Evolutionary conservation across 1,140 invertebrate species (phyloP).

Genomic region (Halyomorpha halys): DNA sequence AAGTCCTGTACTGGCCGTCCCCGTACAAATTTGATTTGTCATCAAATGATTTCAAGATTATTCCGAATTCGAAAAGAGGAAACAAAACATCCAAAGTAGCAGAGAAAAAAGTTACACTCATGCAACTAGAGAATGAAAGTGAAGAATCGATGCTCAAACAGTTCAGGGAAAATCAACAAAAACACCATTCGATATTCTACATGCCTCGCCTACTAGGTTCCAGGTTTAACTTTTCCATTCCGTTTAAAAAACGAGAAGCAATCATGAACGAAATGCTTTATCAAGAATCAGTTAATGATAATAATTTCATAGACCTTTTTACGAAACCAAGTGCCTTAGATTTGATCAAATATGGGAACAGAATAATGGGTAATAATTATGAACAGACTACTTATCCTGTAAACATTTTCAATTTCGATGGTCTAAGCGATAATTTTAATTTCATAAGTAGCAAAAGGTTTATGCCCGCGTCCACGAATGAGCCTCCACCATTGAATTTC

Average conservation of each 20-base stretch:
- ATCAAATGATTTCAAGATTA: background rate
- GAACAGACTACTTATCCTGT: background rate
- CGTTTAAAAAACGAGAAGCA: background rate
- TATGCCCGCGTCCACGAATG: background rate
- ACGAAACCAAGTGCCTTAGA: background rate
- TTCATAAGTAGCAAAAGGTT: background rate
- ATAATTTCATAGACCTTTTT: background rate
- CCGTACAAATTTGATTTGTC: background rate
- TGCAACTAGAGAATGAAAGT: conserved; percentile 16
- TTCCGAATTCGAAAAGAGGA: background rate
- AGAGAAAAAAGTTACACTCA: conserved; percentile 14
- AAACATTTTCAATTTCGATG: background rate
- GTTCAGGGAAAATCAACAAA: conserved; percentile 9
- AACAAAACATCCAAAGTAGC: background rate
- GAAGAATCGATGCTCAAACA: conserved; percentile 12
- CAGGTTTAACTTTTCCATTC: conserved; percentile 4
- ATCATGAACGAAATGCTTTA: background rate
- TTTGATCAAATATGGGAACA: background rate
- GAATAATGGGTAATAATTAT: background rate
- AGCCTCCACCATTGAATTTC: background rate
- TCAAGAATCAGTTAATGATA: background rate
- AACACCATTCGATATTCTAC: background rate
- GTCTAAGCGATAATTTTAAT: background rate
- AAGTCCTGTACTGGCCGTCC: background rate
- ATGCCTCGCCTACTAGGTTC: background rate